Percentiles rank a stretch among this genome's conserved stretches.
phyloP scores from a whole-genome alignment of 2,888 invertebrate species.

The Norana najaformis region DNA sequence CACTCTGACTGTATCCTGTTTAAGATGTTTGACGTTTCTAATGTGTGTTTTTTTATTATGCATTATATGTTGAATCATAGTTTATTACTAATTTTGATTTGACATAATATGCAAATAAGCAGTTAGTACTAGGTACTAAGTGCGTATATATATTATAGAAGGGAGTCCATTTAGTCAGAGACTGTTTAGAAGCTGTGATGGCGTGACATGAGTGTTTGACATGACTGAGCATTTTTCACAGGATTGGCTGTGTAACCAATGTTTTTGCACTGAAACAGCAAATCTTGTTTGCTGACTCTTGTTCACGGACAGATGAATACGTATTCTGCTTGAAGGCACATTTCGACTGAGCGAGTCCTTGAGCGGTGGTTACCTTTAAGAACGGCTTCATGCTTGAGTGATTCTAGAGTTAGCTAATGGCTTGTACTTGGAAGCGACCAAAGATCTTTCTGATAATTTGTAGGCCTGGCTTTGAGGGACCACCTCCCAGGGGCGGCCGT shows the following conservation, averaged over 20 bases:
- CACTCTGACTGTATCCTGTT: no score
- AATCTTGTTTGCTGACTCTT: background rate
- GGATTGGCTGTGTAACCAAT: background rate
- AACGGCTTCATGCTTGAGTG: slow-evolving; percentile 5
- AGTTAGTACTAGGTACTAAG: no score
- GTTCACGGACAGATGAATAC: background rate
- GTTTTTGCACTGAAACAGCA: background rate
- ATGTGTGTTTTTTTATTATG: background rate
- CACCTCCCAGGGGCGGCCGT: slow-evolving; percentile 20
- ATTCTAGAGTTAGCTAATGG: background rate
- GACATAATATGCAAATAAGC: no score
- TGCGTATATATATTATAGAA: no score
- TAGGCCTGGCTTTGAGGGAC: slow-evolving; percentile 33
- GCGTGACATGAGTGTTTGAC: background rate
- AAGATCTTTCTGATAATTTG: background rate
- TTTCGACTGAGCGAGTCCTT: background rate
- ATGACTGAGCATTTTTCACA: background rate
- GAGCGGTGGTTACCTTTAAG: background rate
- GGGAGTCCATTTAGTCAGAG: background rate
- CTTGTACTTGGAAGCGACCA: background rate
- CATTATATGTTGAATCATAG: background rate
- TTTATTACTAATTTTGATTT: background rate
- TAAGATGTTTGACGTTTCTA: background rate
- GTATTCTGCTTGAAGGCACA: background rate
- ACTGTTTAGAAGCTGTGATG: background rate